Evolutionary conservation across 92 coral and sea anemone genomes (phyloP).

Genomic region (Porites divaricata): DNA sequence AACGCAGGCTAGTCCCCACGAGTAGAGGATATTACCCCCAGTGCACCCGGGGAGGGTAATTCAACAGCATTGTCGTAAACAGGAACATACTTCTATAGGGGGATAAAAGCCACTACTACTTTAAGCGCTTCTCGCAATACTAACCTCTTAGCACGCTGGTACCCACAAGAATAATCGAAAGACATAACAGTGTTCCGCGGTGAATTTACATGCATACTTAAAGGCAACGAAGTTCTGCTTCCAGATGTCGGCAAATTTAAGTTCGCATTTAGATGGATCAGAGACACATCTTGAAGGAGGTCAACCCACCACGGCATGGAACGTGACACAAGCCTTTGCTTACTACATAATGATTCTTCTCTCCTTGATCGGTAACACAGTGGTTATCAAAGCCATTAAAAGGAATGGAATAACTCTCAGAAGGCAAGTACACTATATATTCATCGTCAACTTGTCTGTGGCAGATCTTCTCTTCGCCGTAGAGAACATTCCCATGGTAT

Average conservation of each 20-base stretch:
- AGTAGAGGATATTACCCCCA: too few relatives aligned
- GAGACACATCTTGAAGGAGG: not conserved
- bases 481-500: constrained; percentile 29
- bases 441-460: constrained; percentile 32
- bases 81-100: too few relatives aligned
- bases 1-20: too few relatives aligned
- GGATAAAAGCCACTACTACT: too few relatives aligned
- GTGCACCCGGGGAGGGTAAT: too few relatives aligned
- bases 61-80: too few relatives aligned
- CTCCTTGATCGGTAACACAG: constrained; percentile 27
- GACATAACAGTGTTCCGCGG: not conserved
- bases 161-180: not conserved
- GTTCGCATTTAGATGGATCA: not conserved
- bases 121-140: too few relatives aligned
- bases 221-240: not conserved
- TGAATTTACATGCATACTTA: not conserved
- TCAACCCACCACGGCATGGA: not conserved
- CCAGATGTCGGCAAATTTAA: not conserved
- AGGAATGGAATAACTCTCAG: constrained; percentile 1
- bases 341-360: constrained; percentile 1
- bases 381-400: constrained; percentile 14
- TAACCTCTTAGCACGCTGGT: too few relatives aligned
- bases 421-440: constrained; percentile 14
- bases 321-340: not conserved
- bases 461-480: constrained; percentile 39